These are phyloP conservation scores for Xiphophorus birchmanni DNA, from an alignment of 2,797 vertebrate species.

Conservation along the genomic window DNA sequence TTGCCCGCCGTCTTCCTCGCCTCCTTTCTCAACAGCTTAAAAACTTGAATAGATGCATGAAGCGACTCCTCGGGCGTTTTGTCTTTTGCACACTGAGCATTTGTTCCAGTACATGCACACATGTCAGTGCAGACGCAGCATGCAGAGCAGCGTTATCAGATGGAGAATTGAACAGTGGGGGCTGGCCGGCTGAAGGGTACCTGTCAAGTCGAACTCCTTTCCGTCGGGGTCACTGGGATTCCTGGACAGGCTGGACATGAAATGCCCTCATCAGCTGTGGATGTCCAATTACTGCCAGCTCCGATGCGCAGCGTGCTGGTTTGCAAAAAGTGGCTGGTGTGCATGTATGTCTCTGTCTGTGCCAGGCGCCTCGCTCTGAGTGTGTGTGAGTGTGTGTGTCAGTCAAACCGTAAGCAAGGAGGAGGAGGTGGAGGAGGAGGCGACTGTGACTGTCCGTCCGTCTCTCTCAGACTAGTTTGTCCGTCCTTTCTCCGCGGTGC, in stretches of 20 bases:
- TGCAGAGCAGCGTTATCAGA: conserved; percentile 52
- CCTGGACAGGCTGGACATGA: conserved; percentile 76
- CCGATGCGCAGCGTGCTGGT: conserved; percentile 72
- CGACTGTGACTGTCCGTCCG: conserved; percentile 61
- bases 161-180: conserved; percentile 35
- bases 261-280: conserved; percentile 73
- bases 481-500: conserved; percentile 70
- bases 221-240: conserved; percentile 81
- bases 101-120: conserved; percentile 74
- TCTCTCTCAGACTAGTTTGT: conserved; percentile 72
- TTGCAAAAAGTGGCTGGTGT: conserved; percentile 70
- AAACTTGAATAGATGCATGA: conserved; percentile 69
- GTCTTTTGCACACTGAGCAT: conserved; percentile 54
- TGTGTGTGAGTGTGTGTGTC: conserved; percentile 63
- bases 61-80: conserved; percentile 51
- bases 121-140: conserved; percentile 70
- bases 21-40: conserved; percentile 48
- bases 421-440: conserved; percentile 27
- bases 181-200: conserved; percentile 71
- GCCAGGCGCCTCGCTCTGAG: conserved; percentile 59
- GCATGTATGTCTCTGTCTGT: conserved; percentile 69
- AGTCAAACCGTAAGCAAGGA: conserved; percentile 74
- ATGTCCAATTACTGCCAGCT: conserved; percentile 73
- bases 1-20: conserved; percentile 41
- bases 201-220: conserved; percentile 81